A percentile compares a stretch with the other conserved stretches of the same genome.
phyloP scores from a whole-genome alignment of 2,113 vertebrate genomes.

The Hydrochoerus hydrochaeris region DNA sequence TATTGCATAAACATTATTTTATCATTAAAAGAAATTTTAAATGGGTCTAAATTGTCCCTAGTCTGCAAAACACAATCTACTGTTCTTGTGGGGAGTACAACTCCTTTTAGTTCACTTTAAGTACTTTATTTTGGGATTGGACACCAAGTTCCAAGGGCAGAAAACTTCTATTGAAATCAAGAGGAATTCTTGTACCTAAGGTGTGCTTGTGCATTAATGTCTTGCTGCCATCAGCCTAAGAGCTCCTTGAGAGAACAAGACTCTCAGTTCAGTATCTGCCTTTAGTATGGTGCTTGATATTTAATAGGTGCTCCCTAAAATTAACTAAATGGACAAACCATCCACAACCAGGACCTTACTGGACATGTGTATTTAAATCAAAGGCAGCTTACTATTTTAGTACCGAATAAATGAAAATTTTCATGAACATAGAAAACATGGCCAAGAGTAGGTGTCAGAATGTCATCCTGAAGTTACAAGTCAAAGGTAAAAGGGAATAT shows the following conservation, averaged over 20 bases:
- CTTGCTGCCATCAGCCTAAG: background rate
- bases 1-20: slow-evolving; percentile 4
- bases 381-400: background rate
- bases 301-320: background rate
- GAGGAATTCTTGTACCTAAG: background rate
- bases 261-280: background rate
- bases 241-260: background rate
- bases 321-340: background rate
- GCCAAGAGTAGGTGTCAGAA: background rate
- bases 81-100: background rate
- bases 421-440: background rate
- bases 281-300: background rate
- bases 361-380: background rate
- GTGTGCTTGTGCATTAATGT: background rate
- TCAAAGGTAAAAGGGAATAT: background rate
- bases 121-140: slow-evolving; percentile 26
- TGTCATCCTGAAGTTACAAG: background rate
- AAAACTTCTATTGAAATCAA: background rate
- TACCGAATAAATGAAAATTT: background rate
- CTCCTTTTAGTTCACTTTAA: background rate
- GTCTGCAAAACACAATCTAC: background rate
- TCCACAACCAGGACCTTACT: background rate
- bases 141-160: background rate
- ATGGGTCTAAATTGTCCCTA: background rate
- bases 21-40: slow-evolving; percentile 34